Percentiles rank a stretch among this genome's conserved stretches.
These are phyloP conservation scores for Eurypyga helias DNA, from an alignment of 2,113 vertebrate species.

Conservation along the genomic window DNA sequence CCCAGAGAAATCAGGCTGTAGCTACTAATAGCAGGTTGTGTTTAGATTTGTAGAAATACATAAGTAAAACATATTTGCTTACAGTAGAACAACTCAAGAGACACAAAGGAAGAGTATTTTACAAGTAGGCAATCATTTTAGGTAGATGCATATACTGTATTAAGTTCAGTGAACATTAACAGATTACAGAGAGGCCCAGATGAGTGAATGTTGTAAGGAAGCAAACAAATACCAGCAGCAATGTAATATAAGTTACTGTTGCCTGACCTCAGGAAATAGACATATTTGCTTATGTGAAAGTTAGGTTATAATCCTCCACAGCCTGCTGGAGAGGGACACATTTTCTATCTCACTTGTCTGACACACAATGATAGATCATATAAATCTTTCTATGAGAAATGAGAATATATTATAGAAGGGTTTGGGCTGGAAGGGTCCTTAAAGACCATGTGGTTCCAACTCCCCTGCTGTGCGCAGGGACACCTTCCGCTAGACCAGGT, in stretches of 20 bases:
- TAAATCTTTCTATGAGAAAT: neutral
- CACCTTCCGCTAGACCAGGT: no score
- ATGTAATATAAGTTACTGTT: neutral
- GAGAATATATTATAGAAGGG: neutral
- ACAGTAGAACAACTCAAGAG: neutral
- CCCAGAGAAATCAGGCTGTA: neutral
- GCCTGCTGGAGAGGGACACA: neutral
- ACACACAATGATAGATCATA: neutral
- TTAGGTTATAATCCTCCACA: neutral
- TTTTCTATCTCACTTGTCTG: neutral
- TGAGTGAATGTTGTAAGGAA: neutral
- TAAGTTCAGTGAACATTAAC: neutral
- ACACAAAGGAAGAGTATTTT: rapidly evolving
- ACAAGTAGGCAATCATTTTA: neutral
- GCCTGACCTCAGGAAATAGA: neutral
- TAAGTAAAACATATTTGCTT: neutral
- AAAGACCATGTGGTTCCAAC: no score
- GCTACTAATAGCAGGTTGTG: neutral
- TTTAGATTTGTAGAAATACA: neutral
- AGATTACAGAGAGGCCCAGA: neutral
- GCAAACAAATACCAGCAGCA: neutral
- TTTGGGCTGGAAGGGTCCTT: no score
- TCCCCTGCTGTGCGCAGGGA: no score
- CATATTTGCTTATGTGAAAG: neutral
- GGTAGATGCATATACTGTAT: neutral